Percentiles rank a stretch among this genome's conserved stretches.
Conservation (phyloP, 2,113 vertebrate genomes). For the Nothobranchius kuhntae region DNA sequence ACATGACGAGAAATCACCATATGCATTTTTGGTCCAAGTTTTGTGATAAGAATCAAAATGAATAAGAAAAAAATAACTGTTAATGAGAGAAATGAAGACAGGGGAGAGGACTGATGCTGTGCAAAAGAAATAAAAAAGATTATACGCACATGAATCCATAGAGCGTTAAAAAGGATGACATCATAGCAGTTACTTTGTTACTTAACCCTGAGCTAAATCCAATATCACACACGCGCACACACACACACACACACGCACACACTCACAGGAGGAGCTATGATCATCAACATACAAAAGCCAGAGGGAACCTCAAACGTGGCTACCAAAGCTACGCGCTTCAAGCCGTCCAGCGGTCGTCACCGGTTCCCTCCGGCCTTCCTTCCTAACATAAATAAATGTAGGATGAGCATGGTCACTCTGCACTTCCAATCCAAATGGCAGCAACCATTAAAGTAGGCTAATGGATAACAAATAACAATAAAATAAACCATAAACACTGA, state of each 20-base stretch:
- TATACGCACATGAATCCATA: slow-evolving; percentile 51
- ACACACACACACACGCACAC: slow-evolving; percentile 12
- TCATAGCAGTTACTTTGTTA: slow-evolving; percentile 67
- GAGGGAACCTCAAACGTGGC: slow-evolving; percentile 66
- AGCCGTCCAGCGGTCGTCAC: slow-evolving; percentile 55
- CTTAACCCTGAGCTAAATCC: slow-evolving; percentile 79
- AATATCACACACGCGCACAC: slow-evolving; percentile 31
- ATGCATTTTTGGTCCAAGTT: slow-evolving; percentile 73
- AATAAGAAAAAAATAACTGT: not conserved
- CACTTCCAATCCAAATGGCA: slow-evolving; percentile 68
- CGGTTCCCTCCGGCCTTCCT: slow-evolving; percentile 46
- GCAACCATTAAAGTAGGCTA: slow-evolving; percentile 67
- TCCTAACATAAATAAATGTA: slow-evolving; percentile 32
- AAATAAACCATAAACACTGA: slow-evolving; percentile 57
- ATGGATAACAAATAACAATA: slow-evolving; percentile 53
- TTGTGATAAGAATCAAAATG: slow-evolving; percentile 34
- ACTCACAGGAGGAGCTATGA: slow-evolving; percentile 37
- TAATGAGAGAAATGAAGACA: slow-evolving; percentile 1
- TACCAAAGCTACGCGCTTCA: slow-evolving; percentile 17
- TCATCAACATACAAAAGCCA: slow-evolving; percentile 26
- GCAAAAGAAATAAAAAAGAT: not conserved
- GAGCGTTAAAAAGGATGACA: slow-evolving; percentile 66
- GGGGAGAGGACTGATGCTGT: slow-evolving; percentile 24
- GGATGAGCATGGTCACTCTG: slow-evolving; percentile 61
- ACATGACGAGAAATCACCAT: slow-evolving; percentile 25